Conservation (phyloP, 2,797 vertebrate genomes). For the Avahi laniger region DNA sequence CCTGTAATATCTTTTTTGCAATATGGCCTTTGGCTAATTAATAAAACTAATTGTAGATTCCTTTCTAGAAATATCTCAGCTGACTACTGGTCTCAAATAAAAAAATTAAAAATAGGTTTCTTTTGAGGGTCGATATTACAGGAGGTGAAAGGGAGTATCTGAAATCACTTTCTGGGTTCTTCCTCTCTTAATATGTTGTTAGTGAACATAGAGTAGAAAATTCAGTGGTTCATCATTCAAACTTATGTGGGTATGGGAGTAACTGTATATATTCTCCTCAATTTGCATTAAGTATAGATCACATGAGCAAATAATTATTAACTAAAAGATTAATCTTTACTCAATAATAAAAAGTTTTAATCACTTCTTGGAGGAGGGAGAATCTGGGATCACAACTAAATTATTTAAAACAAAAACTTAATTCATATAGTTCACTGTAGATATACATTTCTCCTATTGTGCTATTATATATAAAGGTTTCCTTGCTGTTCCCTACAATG, state of each 20-base stretch:
- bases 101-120: background rate
- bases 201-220: slow-evolving; percentile 16
- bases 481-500: background rate
- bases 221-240: slow-evolving; percentile 12
- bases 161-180: background rate
- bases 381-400: background rate
- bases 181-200: background rate
- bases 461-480: background rate
- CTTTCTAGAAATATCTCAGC: background rate
- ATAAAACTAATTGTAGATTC: background rate
- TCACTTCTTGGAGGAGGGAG: background rate
- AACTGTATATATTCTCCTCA: background rate
- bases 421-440: background rate
- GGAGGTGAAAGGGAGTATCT: background rate
- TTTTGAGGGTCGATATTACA: background rate
- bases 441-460: background rate
- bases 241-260: background rate
- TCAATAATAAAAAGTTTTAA: slow-evolving; percentile 23
- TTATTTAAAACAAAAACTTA: slow-evolving; percentile 37
- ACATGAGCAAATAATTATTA: slow-evolving; percentile 7
- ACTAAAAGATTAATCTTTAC: background rate
- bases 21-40: background rate
- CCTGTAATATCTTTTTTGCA: background rate
- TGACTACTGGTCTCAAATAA: background rate
- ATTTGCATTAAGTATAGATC: background rate